Conservation (phyloP, 1,140 invertebrate species). For the Achroia grisella region DNA sequence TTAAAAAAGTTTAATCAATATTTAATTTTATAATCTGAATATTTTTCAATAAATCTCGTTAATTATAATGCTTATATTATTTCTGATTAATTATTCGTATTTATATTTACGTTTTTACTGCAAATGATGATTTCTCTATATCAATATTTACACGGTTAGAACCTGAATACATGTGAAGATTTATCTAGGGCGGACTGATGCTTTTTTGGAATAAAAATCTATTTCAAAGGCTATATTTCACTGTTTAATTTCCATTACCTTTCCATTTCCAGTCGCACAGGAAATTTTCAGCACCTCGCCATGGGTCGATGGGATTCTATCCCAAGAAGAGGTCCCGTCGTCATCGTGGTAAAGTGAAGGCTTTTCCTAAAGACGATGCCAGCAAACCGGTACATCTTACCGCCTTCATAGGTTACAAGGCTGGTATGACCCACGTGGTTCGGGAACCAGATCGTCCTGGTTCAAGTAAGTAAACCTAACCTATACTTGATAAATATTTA, state of each 20-base stretch:
- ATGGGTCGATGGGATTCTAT: constrained; percentile 99
- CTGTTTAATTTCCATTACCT: not conserved
- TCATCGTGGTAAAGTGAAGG: constrained; percentile 99
- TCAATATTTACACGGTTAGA: constrained; percentile 61
- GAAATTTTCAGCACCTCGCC: constrained; percentile 99
- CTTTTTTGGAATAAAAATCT: not conserved
- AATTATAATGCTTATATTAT: not conserved
- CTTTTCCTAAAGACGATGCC: constrained; percentile 99
- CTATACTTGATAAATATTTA: too few relatives aligned
- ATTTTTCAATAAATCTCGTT: constrained; percentile 1
- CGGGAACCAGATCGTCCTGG: constrained; percentile 99
- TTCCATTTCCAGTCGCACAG: constrained; percentile 93
- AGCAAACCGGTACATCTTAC: constrained; percentile 98
- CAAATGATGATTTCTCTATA: constrained; percentile 57
- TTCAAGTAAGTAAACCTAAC: constrained; percentile 87
- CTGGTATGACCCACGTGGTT: constrained; percentile 99
- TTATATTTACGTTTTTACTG: not conserved
- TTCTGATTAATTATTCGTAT: not conserved
- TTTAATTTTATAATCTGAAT: constrained; percentile 2
- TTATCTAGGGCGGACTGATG: constrained; percentile 70
- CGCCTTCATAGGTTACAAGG: constrained; percentile 98
- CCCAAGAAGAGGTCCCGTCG: constrained; percentile 97
- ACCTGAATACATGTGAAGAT: constrained; percentile 67
- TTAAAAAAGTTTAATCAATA: constrained; percentile 1
- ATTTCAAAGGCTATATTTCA: not conserved